Base-by-base conservation (phyloP, 2,113 vertebrate genomes). In the Silurus asotus region DNA sequence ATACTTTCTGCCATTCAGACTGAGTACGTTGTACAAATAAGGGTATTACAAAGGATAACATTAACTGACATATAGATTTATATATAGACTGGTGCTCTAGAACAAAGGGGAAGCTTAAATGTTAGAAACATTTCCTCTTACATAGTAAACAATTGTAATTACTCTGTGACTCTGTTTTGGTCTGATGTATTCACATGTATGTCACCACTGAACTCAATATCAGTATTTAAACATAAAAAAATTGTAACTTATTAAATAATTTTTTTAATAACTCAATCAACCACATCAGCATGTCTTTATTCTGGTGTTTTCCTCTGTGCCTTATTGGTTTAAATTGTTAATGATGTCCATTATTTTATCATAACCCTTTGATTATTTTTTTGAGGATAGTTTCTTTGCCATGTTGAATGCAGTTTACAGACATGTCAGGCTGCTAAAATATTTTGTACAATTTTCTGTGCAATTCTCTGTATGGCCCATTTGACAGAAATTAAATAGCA, bases 91-190 rank as follows among this genome's bases (percentile, higher is more conserved):
- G 10, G 67, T 72, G 74, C 8, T 51, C 53, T 58, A 59, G 58
- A 70, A 67, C 53, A 87, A 76, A 25, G 84, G 20, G 45, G 55
- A 81, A 76, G 45, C 55, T 56, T 87, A 84, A 89, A 77, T 82
- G 55, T 82, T 85, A 83, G 64, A 69, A 56, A 79, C 75, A 51
- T 37, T 51, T 64, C 45, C 25, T 69, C 8, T 75, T 20, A 2
- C 23, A 61, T 48, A 75, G 64, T 83, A 25, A 55, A n/a, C 67
- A 61, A 19, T 61, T 80, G 74, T 67, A 86, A 84, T 84, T 72
- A 59, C 62, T 3, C 65, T 28, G 0, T 64, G 65, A 49, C 61
- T 61, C 65, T 65, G 74, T 77, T 8, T 58, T 48, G 10, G 10
- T 25, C 5, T n/a, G 17, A 6, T 61, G 37, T 9, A 53, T 9